A percentile compares a stretch with the other conserved stretches of the same genome.
Evolutionary conservation across 2,113 vertebrate species (phyloP).

Genomic region (Prionailurus bengalensis): DNA sequence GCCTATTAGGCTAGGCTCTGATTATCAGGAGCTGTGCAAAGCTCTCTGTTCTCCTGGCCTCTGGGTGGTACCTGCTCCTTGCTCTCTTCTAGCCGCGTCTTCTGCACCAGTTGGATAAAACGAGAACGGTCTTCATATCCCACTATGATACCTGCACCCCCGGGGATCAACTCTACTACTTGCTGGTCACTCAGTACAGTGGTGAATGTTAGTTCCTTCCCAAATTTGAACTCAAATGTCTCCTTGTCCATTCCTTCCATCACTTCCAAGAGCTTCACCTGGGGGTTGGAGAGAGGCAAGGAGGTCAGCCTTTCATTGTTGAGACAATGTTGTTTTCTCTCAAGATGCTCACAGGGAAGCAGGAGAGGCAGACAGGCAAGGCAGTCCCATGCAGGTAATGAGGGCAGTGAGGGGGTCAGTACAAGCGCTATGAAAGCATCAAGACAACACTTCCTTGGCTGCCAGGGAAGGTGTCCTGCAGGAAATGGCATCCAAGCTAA

Average conservation of each 20-base stretch:
- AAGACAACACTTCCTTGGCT: neutral
- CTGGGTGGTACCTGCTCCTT: slow-evolving; percentile 92
- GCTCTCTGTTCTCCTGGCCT: neutral
- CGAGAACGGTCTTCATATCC: slow-evolving; percentile 94
- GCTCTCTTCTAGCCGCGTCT: slow-evolving; percentile 95
- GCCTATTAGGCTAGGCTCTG: neutral
- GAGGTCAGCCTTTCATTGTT: neutral
- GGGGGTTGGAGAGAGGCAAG: neutral
- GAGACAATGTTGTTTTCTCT: neutral
- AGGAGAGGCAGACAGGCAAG: accelerated
- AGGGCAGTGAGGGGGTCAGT: neutral
- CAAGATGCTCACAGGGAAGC: neutral
- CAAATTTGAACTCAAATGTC: slow-evolving; percentile 97
- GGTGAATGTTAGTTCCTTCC: slow-evolving; percentile 96
- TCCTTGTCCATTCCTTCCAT: slow-evolving; percentile 98
- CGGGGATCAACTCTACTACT: slow-evolving; percentile 94
- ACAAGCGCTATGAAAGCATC: neutral
- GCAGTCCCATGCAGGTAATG: accelerated
- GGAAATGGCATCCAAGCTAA: neutral
- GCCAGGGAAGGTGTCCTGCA: neutral
- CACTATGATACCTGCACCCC: slow-evolving; percentile 91
- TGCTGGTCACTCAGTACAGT: slow-evolving; percentile 94
- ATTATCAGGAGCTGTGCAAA: neutral
- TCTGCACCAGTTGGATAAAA: slow-evolving; percentile 95
- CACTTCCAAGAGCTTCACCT: slow-evolving; percentile 98